Evolutionary conservation across 1,140 invertebrate genomes (phyloP).

Genomic region (Microplitis demolitor): DNA sequence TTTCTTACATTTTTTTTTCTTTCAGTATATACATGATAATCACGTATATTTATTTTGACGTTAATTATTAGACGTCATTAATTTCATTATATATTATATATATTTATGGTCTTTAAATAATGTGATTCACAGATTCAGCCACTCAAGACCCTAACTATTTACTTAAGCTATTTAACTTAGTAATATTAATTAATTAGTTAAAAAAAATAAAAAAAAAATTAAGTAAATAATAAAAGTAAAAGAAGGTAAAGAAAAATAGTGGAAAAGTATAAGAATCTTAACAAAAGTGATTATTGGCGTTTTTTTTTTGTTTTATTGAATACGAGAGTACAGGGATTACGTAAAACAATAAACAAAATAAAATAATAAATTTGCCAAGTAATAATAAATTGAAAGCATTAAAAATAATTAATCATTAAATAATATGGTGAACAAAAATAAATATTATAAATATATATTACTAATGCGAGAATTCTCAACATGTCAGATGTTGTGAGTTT

Average conservation of each 20-base stretch:
- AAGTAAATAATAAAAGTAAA: slow-evolving; percentile 28
- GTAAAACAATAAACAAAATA: neutral
- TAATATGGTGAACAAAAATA: slow-evolving; percentile 30
- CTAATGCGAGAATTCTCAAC: slow-evolving; percentile 40
- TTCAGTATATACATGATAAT: slow-evolving; percentile 9
- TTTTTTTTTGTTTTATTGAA: neutral
- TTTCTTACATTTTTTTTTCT: neutral
- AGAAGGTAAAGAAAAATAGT: neutral
- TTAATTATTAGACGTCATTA: slow-evolving; percentile 23
- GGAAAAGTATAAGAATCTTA: neutral
- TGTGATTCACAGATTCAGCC: slow-evolving; percentile 39
- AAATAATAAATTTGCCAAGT: slow-evolving; percentile 50
- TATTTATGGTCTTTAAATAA: slow-evolving; percentile 22
- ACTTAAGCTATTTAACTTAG: slow-evolving; percentile 38
- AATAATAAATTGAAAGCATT: slow-evolving; percentile 48
- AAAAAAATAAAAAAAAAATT: slow-evolving; percentile 24
- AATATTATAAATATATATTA: slow-evolving; percentile 28
- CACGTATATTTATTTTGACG: slow-evolving; percentile 4
- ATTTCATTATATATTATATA: slow-evolving; percentile 22
- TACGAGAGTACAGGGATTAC: neutral
- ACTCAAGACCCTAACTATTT: slow-evolving; percentile 46
- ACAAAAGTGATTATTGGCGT: neutral
- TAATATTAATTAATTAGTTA: neutral
- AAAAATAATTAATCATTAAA: slow-evolving; percentile 45
- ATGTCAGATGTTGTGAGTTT: slow-evolving; percentile 43